Conservation (phyloP, 2,888 invertebrate genomes). For the Cheilosia variabilis region DNA sequence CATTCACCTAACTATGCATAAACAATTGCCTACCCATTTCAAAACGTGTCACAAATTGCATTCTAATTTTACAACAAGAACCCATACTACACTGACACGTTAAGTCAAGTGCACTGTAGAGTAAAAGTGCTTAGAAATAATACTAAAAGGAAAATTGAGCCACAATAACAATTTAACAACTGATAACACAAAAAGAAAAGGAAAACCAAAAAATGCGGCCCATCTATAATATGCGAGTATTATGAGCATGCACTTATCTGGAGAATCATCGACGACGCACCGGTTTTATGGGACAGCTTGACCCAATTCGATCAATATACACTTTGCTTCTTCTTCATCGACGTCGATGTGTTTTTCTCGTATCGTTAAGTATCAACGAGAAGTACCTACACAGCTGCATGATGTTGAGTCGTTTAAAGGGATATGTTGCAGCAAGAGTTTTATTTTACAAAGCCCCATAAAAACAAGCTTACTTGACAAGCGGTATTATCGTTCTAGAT, state of each 20-base stretch:
- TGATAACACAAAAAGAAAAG: conserved; percentile 23
- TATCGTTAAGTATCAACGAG: not conserved
- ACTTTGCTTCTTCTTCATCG: not conserved
- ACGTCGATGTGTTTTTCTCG: conserved; percentile 7
- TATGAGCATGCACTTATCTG: conserved; percentile 39
- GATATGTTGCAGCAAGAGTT: not conserved
- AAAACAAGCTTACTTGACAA: too few species aligned
- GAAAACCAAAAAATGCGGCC: conserved; percentile 10
- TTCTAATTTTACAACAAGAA: conserved; percentile 8
- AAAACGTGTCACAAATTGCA: conserved; percentile 10
- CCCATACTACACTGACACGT: not conserved
- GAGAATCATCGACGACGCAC: conserved; percentile 41
- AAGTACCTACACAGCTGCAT: not conserved
- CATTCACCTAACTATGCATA: too few species aligned
- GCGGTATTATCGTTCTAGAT: too few species aligned
- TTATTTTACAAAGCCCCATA: too few species aligned
- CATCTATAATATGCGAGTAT: conserved; percentile 1
- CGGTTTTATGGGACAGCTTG: conserved; percentile 48
- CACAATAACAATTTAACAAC: not conserved
- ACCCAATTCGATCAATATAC: conserved; percentile 47
- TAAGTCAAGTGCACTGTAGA: not conserved
- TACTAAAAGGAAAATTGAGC: not conserved
- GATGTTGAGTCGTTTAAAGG: not conserved
- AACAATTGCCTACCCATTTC: not conserved
- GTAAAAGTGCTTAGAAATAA: not conserved